Base-by-base conservation (phyloP, 2,888 invertebrate genomes). In the Brachyptera putata region DNA sequence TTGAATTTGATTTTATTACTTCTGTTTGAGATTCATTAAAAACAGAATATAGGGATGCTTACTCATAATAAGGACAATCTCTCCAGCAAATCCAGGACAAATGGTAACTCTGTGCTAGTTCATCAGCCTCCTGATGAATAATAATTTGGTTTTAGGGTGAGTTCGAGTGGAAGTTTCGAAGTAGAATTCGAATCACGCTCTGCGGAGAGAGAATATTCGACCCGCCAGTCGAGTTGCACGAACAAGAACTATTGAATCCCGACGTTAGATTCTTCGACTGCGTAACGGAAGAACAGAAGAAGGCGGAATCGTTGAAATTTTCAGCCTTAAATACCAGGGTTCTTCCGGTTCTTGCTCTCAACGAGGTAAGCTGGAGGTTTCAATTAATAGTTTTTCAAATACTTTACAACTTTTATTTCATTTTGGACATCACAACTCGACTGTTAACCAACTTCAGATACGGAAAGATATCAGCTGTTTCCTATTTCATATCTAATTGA, bases 271-370 rank as follows among this genome's bases (percentile, higher is more conserved):
- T 69, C 58, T 67, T 70, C 62, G 72, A 72, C 43, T 69, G 70
- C 56, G 63, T 70, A 16, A 69, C 71, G 60, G 72, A 73, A 36
- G 69, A 68, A 9, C 68, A 67, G 22, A 66, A 66, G 24, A 11
- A 41, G 16, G 13, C n/a, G 5, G 18, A 7, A 1, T 13, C 16
- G 22, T 5, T 5, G 2, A 4, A n/a, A n/a, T 13, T 3, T 25
- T 16, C 14, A 34, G 26, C 14, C 11, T 48, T 34, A 4, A 46
- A 46, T 43, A 25, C 53, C 30, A 80, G 84, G 65, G 82, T 87
- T 46, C 75, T 97, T 50, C 97, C 98, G 0, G 88, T 90, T 70
- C 77, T 96, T 67, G 97, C 97, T 0, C 79, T 99, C n/a, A 99
- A 99, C 74, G 99, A 99, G 83, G 91, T 90, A 72, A 70, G 65